phyloP scores from a whole-genome alignment of 2,888 invertebrate genomes.

The Hirudinaria manillensis region DNA sequence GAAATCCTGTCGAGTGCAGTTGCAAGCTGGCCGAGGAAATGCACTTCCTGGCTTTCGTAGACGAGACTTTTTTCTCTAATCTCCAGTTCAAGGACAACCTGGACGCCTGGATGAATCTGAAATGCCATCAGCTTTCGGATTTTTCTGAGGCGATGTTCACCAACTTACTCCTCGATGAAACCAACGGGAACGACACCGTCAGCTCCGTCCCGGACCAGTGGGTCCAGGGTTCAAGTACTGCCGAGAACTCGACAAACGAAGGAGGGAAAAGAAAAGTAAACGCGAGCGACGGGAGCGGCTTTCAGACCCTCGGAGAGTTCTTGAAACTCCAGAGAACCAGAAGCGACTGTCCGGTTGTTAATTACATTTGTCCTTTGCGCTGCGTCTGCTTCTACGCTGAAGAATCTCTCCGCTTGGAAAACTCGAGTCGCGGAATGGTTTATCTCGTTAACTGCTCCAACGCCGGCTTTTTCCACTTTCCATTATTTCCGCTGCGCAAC shows the following conservation, averaged over 20 bases:
- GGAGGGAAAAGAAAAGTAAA: not conserved
- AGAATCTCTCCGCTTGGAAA: not conserved
- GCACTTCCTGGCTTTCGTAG: conserved; percentile 20
- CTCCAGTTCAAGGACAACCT: conserved; percentile 9
- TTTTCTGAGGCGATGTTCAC: not conserved
- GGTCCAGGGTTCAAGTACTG: not conserved
- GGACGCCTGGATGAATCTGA: not conserved
- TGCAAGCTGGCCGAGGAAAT: conserved; percentile 18
- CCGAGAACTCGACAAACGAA: not conserved
- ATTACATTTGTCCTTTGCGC: not conserved
- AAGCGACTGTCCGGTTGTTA: not conserved
- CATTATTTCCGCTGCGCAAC: not conserved
- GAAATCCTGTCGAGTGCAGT: not conserved
- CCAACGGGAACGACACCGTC: not conserved
- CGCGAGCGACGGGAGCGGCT: not conserved
- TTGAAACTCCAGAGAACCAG: not conserved
- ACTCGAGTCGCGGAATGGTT: not conserved
- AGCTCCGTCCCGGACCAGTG: too few relatives aligned
- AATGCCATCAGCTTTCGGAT: conserved; percentile 8
- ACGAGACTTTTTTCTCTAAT: conserved; percentile 16
- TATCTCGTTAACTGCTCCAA: conserved; percentile 4
- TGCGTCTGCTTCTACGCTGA: not conserved
- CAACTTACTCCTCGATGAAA: not conserved
- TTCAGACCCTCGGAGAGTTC: not conserved
- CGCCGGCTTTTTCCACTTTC: conserved; percentile 1